phyloP scores from a whole-genome alignment of 2,113 vertebrate genomes.

The Cariama cristata region DNA sequence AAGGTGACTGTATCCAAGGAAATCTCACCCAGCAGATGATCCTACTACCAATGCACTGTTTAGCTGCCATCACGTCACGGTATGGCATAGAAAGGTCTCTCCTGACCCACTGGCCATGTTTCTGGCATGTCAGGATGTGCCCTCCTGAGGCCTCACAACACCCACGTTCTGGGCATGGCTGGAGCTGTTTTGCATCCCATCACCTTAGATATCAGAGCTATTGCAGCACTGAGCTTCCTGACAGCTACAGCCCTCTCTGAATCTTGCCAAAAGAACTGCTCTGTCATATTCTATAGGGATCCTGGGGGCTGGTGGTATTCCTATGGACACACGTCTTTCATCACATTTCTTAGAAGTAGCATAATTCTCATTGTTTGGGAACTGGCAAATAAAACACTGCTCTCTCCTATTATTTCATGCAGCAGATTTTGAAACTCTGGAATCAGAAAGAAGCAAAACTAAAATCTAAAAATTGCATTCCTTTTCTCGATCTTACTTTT shows the following conservation, averaged over 20 bases:
- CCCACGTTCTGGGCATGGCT: neutral
- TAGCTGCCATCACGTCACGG: neutral
- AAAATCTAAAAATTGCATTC: neutral
- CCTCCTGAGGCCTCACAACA: neutral
- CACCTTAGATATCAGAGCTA: neutral
- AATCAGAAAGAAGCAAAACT: neutral
- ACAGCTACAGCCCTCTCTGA: neutral
- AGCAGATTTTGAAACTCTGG: neutral
- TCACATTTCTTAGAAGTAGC: neutral
- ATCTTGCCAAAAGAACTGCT: neutral
- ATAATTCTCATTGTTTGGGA: neutral
- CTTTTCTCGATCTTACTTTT: neutral
- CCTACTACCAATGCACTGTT: neutral
- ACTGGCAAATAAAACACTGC: neutral
- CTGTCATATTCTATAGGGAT: neutral
- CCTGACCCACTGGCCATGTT: neutral
- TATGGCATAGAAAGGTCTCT: neutral
- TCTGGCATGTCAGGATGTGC: neutral
- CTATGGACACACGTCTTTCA: neutral
- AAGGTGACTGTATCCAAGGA: neutral
- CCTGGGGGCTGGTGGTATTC: neutral
- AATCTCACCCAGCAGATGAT: neutral
- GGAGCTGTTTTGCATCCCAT: neutral
- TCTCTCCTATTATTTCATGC: neutral
- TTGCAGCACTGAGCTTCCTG: neutral